A percentile compares a stretch with the other conserved stretches of the same genome.
These are phyloP conservation scores for Pterophyllum scalare DNA, from an alignment of 2,113 vertebrate species.

Conservation along the genomic window DNA sequence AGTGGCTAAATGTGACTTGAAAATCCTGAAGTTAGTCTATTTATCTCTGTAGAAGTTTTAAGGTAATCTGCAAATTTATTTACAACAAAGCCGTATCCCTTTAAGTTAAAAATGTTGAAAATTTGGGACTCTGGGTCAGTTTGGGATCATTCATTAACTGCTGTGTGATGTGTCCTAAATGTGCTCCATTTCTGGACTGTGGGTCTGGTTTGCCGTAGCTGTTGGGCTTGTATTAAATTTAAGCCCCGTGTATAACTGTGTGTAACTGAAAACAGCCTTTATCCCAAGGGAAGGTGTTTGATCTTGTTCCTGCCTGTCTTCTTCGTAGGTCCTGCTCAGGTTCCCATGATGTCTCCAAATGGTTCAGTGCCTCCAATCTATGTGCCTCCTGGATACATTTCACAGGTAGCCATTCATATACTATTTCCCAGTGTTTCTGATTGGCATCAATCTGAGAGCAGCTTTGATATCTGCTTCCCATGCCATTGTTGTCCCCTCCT, in stretches of 20 bases:
- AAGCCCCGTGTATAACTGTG: neutral
- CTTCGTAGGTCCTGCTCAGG: slow-evolving; percentile 93
- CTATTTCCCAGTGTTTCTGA: neutral
- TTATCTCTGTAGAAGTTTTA: neutral
- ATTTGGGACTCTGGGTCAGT: neutral
- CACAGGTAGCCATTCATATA: slow-evolving; percentile 85
- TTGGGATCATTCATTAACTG: neutral
- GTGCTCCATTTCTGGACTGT: neutral
- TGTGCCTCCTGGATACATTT: slow-evolving; percentile 99
- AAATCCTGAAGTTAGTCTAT: neutral
- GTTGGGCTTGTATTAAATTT: neutral
- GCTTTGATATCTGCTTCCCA: neutral
- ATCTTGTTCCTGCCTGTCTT: slow-evolving; percentile 9
- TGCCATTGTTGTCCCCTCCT: neutral
- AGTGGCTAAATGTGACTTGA: neutral
- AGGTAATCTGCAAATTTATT: neutral
- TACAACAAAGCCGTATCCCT: neutral
- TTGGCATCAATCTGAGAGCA: neutral
- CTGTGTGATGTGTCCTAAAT: neutral
- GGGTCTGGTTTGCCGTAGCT: neutral
- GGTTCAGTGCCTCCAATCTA: slow-evolving; percentile 99
- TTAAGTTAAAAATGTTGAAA: neutral
- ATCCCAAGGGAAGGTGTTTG: slow-evolving; percentile 22
- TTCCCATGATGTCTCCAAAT: slow-evolving; percentile 99
- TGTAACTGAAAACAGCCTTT: neutral